Conservation (phyloP, 2,113 vertebrate genomes). For the Alosa alosa region DNA sequence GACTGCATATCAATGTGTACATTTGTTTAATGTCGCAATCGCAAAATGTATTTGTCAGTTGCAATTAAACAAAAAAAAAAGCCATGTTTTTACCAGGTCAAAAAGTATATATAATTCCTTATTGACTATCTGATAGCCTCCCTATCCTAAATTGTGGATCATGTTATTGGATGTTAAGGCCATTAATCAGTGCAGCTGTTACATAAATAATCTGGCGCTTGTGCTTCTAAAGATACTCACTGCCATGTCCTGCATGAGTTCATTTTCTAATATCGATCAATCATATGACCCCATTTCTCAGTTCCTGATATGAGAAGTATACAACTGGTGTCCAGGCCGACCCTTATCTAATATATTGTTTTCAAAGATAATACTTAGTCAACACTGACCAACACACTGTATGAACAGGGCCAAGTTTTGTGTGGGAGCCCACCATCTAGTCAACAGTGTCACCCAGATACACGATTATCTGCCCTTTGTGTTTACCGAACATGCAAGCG, state of each 20-base stretch:
- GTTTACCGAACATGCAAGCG: slow-evolving; percentile 44
- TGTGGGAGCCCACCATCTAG: slow-evolving; percentile 24
- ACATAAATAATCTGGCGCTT: neutral
- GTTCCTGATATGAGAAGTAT: slow-evolving; percentile 16
- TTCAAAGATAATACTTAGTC: slow-evolving; percentile 34
- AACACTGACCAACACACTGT: slow-evolving; percentile 32
- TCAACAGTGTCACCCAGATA: slow-evolving; percentile 36
- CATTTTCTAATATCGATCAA: neutral
- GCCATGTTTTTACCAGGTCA: too few species aligned
- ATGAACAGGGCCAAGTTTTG: slow-evolving; percentile 40
- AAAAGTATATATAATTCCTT: too few species aligned
- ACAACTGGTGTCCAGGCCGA: slow-evolving; percentile 16
- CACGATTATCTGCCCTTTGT: slow-evolving; percentile 33
- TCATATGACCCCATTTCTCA: neutral
- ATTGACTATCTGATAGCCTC: too few species aligned
- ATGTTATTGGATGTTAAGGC: neutral
- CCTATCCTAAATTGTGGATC: neutral
- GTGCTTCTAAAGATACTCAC: neutral
- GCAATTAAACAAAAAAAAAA: too few species aligned
- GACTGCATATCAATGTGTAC: neutral
- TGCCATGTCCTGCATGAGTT: neutral
- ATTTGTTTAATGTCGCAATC: too few species aligned
- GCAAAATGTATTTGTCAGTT: too few species aligned
- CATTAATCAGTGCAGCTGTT: neutral
- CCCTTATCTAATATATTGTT: slow-evolving; percentile 48